These are phyloP conservation scores for Anser brachyrhynchus DNA, from an alignment of 2,113 vertebrate genomes.

Conservation along the genomic window DNA sequence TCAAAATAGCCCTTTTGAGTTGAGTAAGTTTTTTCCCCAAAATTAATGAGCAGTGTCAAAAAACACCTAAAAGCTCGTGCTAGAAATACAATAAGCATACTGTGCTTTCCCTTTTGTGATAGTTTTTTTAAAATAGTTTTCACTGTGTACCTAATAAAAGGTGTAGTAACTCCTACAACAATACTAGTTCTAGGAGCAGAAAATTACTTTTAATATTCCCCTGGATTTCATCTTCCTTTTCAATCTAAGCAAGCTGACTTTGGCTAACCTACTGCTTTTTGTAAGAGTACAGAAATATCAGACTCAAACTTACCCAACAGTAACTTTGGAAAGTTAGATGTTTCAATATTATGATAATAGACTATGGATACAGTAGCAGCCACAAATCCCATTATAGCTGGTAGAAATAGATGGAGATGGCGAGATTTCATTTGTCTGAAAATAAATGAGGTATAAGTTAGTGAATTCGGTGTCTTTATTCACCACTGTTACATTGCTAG, in stretches of 20 bases:
- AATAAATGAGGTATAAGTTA: neutral
- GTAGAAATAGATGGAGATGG: constrained; percentile 94
- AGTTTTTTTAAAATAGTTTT: neutral
- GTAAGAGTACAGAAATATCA: neutral
- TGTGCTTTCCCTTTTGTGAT: neutral
- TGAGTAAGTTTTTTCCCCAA: neutral
- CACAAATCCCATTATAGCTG: constrained; percentile 95
- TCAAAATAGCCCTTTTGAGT: neutral
- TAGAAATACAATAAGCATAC: neutral
- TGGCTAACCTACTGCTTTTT: neutral
- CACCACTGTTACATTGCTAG: neutral
- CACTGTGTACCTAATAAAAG: neutral
- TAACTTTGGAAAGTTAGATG: constrained; percentile 97
- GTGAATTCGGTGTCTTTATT: neutral
- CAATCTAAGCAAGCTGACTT: neutral
- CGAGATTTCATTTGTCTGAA: constrained; percentile 80
- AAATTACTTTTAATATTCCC: neutral
- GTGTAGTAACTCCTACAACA: neutral
- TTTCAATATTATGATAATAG: constrained; percentile 98
- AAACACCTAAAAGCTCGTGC: neutral
- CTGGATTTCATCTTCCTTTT: neutral
- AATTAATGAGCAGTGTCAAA: neutral
- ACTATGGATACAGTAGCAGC: constrained; percentile 95
- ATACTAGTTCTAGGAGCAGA: neutral
- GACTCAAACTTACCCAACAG: constrained; percentile 86